Percentiles rank a stretch among this genome's conserved stretches.
Conservation (phyloP, 2,888 invertebrate species). For the Microctonus hyperodae region DNA sequence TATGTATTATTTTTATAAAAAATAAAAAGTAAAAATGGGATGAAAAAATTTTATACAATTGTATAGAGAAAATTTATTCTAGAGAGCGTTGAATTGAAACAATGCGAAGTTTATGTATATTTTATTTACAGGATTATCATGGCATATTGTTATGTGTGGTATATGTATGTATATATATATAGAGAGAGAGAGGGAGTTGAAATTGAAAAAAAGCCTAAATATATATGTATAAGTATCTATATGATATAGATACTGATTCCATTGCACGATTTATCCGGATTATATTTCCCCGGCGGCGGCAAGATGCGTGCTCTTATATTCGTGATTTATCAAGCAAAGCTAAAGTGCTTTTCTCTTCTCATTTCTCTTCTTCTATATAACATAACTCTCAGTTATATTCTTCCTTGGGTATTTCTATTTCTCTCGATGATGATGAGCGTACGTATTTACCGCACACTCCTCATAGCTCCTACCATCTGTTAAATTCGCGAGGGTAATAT, state of each 20-base stretch:
- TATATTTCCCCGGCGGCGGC: slow-evolving; percentile 34
- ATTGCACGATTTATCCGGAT: slow-evolving; percentile 50
- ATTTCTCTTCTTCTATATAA: slow-evolving; percentile 18
- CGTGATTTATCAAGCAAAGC: slow-evolving; percentile 31
- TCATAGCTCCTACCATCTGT: slow-evolving; percentile 28
- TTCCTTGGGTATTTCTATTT: no score
- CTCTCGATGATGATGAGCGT: background rate
- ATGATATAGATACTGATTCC: background rate
- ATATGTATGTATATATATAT: no score
- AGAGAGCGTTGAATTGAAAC: background rate
- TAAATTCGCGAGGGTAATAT: slow-evolving; percentile 34
- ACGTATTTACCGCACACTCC: slow-evolving; percentile 17
- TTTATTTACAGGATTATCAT: background rate
- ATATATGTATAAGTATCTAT: background rate
- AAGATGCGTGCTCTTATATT: background rate
- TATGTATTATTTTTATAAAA: background rate
- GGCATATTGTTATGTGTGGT: background rate
- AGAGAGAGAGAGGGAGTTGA: background rate
- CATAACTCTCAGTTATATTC: no score
- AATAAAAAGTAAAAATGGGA: no score
- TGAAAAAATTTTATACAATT: background rate
- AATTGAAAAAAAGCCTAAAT: background rate
- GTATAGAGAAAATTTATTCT: background rate
- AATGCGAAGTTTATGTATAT: background rate
- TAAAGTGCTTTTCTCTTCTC: slow-evolving; percentile 30